Base-by-base conservation (phyloP, 1,140 invertebrate species). In the Drosophila carrolli region DNA sequence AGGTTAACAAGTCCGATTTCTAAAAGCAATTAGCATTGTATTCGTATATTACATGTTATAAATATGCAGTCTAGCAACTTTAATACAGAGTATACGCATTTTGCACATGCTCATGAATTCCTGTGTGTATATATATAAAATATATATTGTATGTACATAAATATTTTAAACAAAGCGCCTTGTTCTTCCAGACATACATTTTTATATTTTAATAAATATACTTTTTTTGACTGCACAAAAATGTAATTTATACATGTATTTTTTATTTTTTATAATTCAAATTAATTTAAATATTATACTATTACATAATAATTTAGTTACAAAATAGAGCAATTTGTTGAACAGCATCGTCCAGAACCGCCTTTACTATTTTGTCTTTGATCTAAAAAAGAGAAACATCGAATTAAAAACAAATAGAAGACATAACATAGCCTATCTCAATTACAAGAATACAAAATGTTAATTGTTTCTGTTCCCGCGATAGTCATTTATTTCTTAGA, bases 301-400 rank as follows among this genome's bases (percentile, higher is more conserved):
- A 62, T 50, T 61, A 43, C 38, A 63, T 55, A 73, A 53, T 61
- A 61, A 73, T 61, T 74, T 74, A 74, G 71, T 96, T 97, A 98
- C 95, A 98, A 95, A 95, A 98, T 97, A 94, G 96, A 96, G 94
- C 97, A 98, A 65, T 96, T 97, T 75, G 96, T 95, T 79, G 96
- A 97, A 94, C 97, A 98, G 95, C 97, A 98, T 95, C 96, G 97
- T 94, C 96, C 97, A 68, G 96, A 96, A 70, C 97, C 97, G 73
- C 97, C 96, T 96, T 98, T 98, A 94, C 97, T 97, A 93, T 98
- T 98, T 94, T 97, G 97, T 94, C 97, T 95, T 95, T 98, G 97
- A 96, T 98, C 97, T 98, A 11, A 23, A 38, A 35, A 19, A 4
- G 29, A 47, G 37, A 13, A 11, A 19, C 14, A 50, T 14, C 3